Base-by-base conservation (phyloP, 92 coral and sea anemone species). In the Anthopleura xanthogrammica region DNA sequence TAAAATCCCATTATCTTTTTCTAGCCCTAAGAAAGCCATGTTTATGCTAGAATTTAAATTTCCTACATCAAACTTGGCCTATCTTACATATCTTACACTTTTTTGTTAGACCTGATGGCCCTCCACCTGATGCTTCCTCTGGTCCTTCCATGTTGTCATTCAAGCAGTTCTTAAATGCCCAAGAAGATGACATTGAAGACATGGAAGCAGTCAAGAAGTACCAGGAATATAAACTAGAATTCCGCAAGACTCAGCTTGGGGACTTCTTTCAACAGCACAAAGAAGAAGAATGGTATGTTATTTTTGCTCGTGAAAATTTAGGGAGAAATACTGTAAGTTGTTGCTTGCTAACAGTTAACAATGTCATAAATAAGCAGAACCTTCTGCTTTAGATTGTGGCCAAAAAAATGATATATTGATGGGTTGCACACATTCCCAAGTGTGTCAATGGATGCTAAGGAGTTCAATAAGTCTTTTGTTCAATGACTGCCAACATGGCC, bases 261-360 rank as follows among this genome's bases (percentile, higher is more conserved):
- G 98, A 94, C 82, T 95, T 95, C 85, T 95, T 95, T 77, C 92
- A 89, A 46, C 91, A 91, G 1, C 98, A 95, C 90, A 95, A 95
- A 77, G 98, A 94, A 10, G 98, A 95, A 48, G 98, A 95, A 84
- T 95, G 98, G 98, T 95, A 95, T 80, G 98, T 88, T 17, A 29
- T 62, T 20, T 62, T 8, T 62, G 2, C 1, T 9, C 39, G 20
- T 62, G 70, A 8, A 62, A 62, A 62, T n/a, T 7, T 5, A 46
- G 17, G 17, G 1, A 54, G 58, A 11, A 14, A 54, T 54, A 14
- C 16, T 54, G 17, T 54, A 46, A 46, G 9, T 46, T 9, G 4
- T 46, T 9, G 50, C 50, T 46, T 2, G 9, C 5, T 2, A 46
- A 46, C 58, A 54, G 1, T 54, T 54, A 54, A 11, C 13, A 54